A percentile compares a stretch with the other conserved stretches of the same genome.
Conservation (phyloP, 2,113 vertebrate species). For the Hippocampus comes region DNA sequence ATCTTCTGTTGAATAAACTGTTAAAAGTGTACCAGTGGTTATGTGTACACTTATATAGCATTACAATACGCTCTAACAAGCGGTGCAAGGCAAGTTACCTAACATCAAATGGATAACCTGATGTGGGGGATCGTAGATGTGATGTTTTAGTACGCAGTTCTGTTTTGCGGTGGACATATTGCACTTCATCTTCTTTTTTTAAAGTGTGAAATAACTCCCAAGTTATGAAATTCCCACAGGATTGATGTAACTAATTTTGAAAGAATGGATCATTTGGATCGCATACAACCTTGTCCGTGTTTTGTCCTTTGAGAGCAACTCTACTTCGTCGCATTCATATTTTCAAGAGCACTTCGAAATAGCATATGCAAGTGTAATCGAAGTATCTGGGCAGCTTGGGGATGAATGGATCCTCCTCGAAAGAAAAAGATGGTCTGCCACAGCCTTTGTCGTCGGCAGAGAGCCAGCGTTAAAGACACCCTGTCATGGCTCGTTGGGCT, state of each 20-base stretch:
- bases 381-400: constrained; percentile 23
- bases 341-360: constrained; percentile 9
- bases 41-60: no score
- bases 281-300: neutral
- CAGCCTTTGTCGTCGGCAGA: constrained; percentile 5
- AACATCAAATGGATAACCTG: no score
- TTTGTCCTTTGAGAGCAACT: neutral
- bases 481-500: constrained; percentile 58
- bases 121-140: no score
- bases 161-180: no score
- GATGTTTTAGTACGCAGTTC: no score
- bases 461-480: constrained; percentile 35
- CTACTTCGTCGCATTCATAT: constrained; percentile 5
- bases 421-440: constrained; percentile 28
- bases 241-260: neutral
- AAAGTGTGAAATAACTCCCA: no score
- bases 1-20: no score
- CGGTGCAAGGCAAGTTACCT: no score
- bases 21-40: no score
- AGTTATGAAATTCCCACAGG: neutral
- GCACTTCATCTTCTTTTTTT: no score
- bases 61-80: no score
- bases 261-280: neutral
- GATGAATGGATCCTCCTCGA: constrained; percentile 16
- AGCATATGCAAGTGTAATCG: constrained; percentile 8